phyloP scores from a whole-genome alignment of 1,140 invertebrate species.

The Heliconius hewitsoni region DNA sequence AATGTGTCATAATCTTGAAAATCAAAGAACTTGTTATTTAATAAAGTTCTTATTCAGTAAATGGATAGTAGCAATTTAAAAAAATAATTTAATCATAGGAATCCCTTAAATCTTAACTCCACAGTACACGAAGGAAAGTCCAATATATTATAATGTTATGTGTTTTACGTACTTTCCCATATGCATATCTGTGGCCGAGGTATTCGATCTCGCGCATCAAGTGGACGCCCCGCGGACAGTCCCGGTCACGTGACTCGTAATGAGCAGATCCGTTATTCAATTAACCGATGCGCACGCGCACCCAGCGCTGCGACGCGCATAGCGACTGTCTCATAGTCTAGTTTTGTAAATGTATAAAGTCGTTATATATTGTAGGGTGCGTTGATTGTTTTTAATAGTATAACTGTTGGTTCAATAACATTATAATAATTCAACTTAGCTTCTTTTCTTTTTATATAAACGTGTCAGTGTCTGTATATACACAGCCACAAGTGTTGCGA shows the following conservation, averaged over 20 bases:
- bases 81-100: neutral
- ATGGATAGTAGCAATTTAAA: neutral
- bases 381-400: neutral
- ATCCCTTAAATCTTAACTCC: neutral
- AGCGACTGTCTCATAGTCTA: neutral
- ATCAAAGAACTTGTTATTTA: too few relatives aligned
- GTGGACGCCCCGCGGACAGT: neutral
- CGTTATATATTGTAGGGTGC: neutral
- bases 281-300: constrained; percentile 19
- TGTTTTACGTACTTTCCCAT: neutral
- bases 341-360: neutral
- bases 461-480: too few relatives aligned
- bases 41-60: neutral
- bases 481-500: too few relatives aligned
- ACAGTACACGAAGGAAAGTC: neutral
- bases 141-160: neutral
- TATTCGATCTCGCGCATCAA: neutral
- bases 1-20: too few relatives aligned
- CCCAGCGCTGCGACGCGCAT: neutral
- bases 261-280: constrained; percentile 15
- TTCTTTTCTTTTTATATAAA: too few relatives aligned
- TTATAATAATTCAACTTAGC: too few relatives aligned
- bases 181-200: neutral
- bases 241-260: constrained; percentile 11
- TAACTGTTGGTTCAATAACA: too few relatives aligned